Evolutionary conservation across 37 sponge, comb jelly and placozoan species (phyloP).

Genomic region (Tethya wilhelma): DNA sequence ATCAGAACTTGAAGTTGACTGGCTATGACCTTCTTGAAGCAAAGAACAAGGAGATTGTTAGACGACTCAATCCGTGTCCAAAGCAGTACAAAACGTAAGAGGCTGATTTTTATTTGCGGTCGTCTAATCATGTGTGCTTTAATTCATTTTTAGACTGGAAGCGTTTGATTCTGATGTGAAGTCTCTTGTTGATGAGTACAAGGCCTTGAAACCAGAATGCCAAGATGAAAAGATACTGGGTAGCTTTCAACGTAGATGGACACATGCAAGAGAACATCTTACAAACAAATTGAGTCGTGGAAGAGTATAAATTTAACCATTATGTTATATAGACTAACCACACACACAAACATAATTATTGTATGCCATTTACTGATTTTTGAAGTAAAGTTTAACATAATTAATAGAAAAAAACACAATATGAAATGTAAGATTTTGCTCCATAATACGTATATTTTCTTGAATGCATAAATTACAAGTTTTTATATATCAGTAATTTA

Average conservation of each 20-base stretch:
- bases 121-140: background rate
- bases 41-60: slow-evolving; percentile 57
- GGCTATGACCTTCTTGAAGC: slow-evolving; percentile 71
- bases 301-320: too few relatives aligned
- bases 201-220: slow-evolving; percentile 10
- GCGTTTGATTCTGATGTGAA: slow-evolving; percentile 43
- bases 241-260: slow-evolving; percentile 61
- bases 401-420: too few relatives aligned
- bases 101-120: background rate
- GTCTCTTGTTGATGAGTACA: slow-evolving; percentile 18
- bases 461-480: too few relatives aligned
- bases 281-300: slow-evolving; percentile 5
- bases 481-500: too few relatives aligned
- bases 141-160: slow-evolving; percentile 30
- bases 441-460: too few relatives aligned
- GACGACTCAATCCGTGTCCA: slow-evolving; percentile 66
- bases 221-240: slow-evolving; percentile 37
- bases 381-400: too few relatives aligned
- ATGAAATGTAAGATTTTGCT: too few relatives aligned
- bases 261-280: slow-evolving; percentile 10
- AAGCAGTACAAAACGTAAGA: slow-evolving; percentile 67
- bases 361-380: too few relatives aligned
- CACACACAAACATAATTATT: too few relatives aligned
- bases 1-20: slow-evolving; percentile 44
- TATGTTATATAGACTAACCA: too few relatives aligned